These are phyloP conservation scores for Dermatemys mawii DNA, from an alignment of 2,113 vertebrate species.

Conservation along the genomic window DNA sequence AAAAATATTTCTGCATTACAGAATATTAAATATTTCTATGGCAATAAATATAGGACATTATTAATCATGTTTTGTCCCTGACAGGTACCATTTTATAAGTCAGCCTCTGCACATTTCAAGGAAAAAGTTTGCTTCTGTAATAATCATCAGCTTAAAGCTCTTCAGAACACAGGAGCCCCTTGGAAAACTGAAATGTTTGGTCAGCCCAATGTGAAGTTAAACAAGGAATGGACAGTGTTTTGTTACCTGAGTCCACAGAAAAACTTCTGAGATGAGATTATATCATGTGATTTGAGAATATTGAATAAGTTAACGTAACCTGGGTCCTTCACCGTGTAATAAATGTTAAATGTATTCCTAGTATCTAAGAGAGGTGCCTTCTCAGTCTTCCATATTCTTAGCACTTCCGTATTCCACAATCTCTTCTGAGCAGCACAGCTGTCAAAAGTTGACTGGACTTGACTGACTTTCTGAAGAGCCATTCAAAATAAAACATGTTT, in stretches of 20 bases:
- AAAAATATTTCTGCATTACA: background rate
- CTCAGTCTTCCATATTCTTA: background rate
- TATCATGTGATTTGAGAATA: background rate
- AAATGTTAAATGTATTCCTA: background rate
- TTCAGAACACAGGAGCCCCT: background rate
- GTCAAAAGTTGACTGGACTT: background rate
- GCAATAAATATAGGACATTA: background rate
- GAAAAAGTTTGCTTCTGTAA: background rate
- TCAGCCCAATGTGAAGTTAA: background rate
- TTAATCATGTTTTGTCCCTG: background rate
- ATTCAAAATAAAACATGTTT: background rate
- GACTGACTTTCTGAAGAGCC: background rate
- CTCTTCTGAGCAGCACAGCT: background rate
- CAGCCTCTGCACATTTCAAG: background rate
- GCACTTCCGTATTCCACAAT: background rate
- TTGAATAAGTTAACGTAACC: background rate
- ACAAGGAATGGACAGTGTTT: background rate
- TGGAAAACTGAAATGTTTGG: background rate
- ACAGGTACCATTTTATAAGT: background rate
- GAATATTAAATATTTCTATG: background rate
- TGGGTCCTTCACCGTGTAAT: background rate
- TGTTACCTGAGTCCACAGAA: background rate
- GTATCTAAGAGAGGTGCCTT: background rate
- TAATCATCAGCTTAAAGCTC: background rate
- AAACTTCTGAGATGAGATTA: background rate